Base-by-base conservation (phyloP, 2,888 invertebrate species). In the Stenodema calcarata region DNA sequence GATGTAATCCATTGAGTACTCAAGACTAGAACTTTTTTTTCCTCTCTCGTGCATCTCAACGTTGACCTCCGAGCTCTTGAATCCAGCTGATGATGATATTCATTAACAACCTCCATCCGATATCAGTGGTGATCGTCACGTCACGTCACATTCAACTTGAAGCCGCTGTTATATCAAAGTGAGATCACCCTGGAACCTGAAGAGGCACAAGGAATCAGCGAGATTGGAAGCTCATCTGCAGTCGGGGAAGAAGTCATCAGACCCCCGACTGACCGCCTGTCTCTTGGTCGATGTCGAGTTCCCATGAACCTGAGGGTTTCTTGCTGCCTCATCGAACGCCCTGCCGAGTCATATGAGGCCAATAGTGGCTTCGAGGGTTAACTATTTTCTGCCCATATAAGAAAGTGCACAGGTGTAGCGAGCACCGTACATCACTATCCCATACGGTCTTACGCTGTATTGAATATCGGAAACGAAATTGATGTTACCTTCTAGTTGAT, bases 281-380 rank as follows among this genome's bases (percentile, higher is more conserved):
- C 62, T 7, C 62, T 11, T 23, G 23, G 35, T 44, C 44, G 41
- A 41, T 14, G 18, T 23, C 23, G 62, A 18, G 78, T 78, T 78
- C 78, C 78, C 78, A 78, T 78, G 78, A 78, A 42, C 78, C 14
- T 78, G 44, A 47, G 78, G 18, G 4, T 76, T 76, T 78, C 78
- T 78, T 44, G 78, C 78, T 44, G 41, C 23, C 42, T 78, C 78
- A 78, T 78, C 78, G 62, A 62, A 62, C 27, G 62, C 27, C 18
- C 23, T 62, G 54, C 54, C n/a, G 18, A 62, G 62, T 62, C 62
- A 62, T 62, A 62, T 1, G 62, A 62, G 62, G 62, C 18, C 62
- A 62, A 62, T 62, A 62, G 23, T 16, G 35, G 35, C 35, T 35
- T 2, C 35, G 35, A 35, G 35, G 35, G 35, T 35, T 35, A 35